These are phyloP conservation scores for Aphelinus certus DNA, from an alignment of 1,140 invertebrate genomes.

Conservation along the genomic window DNA sequence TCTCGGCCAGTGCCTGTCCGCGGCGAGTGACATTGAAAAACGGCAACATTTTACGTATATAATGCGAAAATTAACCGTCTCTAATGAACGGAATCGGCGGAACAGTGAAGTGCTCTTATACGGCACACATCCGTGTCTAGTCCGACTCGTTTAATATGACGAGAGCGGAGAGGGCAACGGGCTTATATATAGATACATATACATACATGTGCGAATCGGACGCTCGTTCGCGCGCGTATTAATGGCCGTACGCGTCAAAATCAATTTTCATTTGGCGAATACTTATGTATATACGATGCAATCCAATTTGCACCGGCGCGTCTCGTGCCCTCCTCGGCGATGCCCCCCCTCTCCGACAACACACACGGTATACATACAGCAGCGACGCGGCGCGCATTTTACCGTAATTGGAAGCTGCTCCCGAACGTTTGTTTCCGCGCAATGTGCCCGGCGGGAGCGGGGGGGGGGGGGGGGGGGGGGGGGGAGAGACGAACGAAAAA, in stretches of 20 bases:
- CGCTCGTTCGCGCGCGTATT: slow-evolving; percentile 57
- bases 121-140: slow-evolving; percentile 47
- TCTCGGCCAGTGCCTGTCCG: too few relatives aligned
- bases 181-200: too few relatives aligned
- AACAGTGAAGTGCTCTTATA: slow-evolving; percentile 63
- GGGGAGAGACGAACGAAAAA: too few relatives aligned
- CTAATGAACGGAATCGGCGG: slow-evolving; percentile 59
- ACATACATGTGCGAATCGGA: too few relatives aligned
- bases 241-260: slow-evolving; percentile 62
- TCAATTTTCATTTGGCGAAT: slow-evolving; percentile 65
- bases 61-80: slow-evolving; percentile 33
- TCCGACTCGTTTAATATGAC: slow-evolving; percentile 60
- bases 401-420: slow-evolving; percentile 60
- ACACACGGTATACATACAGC: too few relatives aligned
- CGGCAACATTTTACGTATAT: slow-evolving; percentile 31
- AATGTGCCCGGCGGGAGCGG: slow-evolving; percentile 6
- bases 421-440: slow-evolving; percentile 50
- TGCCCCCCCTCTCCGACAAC: too few relatives aligned
- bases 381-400: slow-evolving; percentile 50
- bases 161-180: slow-evolving; percentile 45
- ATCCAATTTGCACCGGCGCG: slow-evolving; percentile 61
- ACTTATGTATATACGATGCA: slow-evolving; percentile 64
- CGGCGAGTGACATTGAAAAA: slow-evolving; percentile 31
- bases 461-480: slow-evolving; percentile 4
- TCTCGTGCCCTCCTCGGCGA: background rate